Conservation (phyloP, 2,113 vertebrate species). For the Hipposideros armiger region DNA sequence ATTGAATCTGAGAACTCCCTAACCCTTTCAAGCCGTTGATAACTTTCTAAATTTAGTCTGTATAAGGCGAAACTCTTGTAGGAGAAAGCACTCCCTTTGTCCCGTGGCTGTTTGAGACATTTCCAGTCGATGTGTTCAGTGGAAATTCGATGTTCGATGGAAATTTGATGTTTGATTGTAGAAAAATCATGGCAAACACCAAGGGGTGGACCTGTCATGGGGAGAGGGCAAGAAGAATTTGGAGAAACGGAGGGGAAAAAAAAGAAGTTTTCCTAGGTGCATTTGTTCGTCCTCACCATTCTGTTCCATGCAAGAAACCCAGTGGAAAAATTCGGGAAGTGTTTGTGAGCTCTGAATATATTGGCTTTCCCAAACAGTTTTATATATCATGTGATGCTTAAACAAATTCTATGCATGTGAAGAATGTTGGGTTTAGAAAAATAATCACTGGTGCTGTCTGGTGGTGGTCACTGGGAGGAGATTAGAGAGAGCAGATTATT, state of each 20-base stretch:
- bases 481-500: background rate
- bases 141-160: background rate
- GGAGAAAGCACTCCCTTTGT: background rate
- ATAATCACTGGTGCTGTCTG: background rate
- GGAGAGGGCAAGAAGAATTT: too few relatives aligned
- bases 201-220: background rate
- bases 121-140: background rate
- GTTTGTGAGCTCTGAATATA: background rate
- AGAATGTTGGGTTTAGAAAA: background rate
- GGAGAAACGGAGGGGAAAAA: background rate
- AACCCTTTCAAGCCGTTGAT: background rate
- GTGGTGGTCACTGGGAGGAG: background rate
- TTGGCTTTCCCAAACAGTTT: background rate
- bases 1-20: constrained; percentile 62
- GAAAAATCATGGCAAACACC: background rate
- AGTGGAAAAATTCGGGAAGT: background rate
- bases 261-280: background rate
- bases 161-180: background rate
- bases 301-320: background rate
- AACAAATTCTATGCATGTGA: background rate
- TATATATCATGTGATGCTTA: background rate
- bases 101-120: background rate
- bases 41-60: constrained; percentile 64
- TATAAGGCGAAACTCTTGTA: background rate
- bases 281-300: background rate